Conservation (phyloP, 2,797 vertebrate genomes). For the Ataeniobius toweri region DNA sequence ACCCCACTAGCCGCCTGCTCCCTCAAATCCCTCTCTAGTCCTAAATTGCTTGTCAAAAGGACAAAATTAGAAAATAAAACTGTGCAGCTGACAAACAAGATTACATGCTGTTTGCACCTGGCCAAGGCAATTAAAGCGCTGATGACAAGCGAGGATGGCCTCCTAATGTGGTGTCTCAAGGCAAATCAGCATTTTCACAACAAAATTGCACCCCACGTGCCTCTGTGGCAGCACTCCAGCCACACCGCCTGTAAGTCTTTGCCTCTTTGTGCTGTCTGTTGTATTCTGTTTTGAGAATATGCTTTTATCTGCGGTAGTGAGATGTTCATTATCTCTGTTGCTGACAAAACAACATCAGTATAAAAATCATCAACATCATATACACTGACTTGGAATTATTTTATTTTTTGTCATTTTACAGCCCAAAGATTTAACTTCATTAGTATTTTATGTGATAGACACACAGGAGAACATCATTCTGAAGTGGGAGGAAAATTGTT, state of each 20-base stretch:
- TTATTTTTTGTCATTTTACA: not conserved
- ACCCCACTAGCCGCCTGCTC: slow-evolving; percentile 48
- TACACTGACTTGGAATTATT: not conserved
- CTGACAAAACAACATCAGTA: not conserved
- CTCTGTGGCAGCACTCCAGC: slow-evolving; percentile 39
- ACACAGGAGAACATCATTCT: not conserved
- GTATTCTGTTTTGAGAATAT: slow-evolving; percentile 21
- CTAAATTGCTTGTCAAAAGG: slow-evolving; percentile 79
- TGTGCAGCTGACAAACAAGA: slow-evolving; percentile 78
- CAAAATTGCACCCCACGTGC: slow-evolving; percentile 61
- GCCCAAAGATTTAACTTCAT: not conserved
- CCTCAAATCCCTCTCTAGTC: slow-evolving; percentile 69
- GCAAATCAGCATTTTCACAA: slow-evolving; percentile 73
- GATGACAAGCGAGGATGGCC: slow-evolving; percentile 75
- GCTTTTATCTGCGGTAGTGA: slow-evolving; percentile 44
- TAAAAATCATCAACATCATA: not conserved
- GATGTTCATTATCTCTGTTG: slow-evolving; percentile 59
- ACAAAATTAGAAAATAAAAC: slow-evolving; percentile 78
- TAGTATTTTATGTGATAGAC: not conserved
- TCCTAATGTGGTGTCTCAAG: slow-evolving; percentile 77
- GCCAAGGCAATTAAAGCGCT: slow-evolving; percentile 78
- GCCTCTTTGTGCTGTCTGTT: slow-evolving; percentile 46
- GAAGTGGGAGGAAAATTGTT: not conserved
- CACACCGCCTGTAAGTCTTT: slow-evolving; percentile 52
- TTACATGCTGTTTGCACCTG: slow-evolving; percentile 83